Conservation (phyloP, 2,888 invertebrate species). For the Orthosia cruda region DNA sequence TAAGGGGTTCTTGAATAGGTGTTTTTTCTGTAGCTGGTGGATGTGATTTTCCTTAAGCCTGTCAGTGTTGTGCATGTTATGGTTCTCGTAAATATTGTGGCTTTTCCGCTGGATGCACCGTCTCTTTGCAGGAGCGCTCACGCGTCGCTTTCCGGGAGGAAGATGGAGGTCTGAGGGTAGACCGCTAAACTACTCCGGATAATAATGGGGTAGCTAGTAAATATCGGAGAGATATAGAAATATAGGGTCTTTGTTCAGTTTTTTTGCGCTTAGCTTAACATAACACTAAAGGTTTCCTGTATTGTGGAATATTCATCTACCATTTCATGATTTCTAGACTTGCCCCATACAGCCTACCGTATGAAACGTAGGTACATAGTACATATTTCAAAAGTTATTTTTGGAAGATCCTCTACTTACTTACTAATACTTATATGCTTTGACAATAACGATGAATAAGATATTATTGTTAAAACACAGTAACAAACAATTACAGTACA, state of each 20-base stretch:
- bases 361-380: too few species aligned
- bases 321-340: too few species aligned
- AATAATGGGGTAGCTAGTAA: conserved; percentile 43
- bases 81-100: conserved; percentile 76
- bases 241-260: conserved; percentile 3
- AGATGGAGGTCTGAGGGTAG: conserved; percentile 52
- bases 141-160: conserved; percentile 58
- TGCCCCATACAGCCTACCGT: too few species aligned
- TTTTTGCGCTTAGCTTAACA: not conserved
- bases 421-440: too few species aligned
- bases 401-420: too few species aligned
- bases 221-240: conserved; percentile 33
- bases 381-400: too few species aligned
- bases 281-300: not conserved
- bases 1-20: conserved; percentile 79
- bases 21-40: conserved; percentile 69
- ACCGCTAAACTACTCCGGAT: conserved; percentile 54
- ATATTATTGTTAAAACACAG: too few species aligned
- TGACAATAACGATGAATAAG: too few species aligned
- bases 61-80: conserved; percentile 78
- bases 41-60: conserved; percentile 79
- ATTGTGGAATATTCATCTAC: too few species aligned
- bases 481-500: not conserved
- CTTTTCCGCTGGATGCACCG: conserved; percentile 67
- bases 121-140: conserved; percentile 59